These are phyloP conservation scores for Chloromyia formosa DNA, from an alignment of 2,888 invertebrate genomes.

Conservation along the genomic window DNA sequence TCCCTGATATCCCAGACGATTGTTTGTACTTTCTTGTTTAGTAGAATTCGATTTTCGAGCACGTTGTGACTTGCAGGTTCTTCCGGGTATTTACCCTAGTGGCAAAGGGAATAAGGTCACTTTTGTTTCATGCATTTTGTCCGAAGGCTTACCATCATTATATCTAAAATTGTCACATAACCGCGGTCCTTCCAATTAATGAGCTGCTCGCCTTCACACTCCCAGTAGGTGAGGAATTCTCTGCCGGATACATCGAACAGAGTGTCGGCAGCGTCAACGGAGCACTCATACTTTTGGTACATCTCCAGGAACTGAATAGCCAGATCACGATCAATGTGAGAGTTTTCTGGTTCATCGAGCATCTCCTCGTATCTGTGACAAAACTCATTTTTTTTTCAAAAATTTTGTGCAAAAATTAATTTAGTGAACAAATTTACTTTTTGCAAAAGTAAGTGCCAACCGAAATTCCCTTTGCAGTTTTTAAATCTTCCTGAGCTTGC, in stretches of 20 bases:
- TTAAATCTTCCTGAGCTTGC: slow-evolving; percentile 57
- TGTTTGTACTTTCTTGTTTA: slow-evolving; percentile 55
- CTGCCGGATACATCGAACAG: slow-evolving; percentile 74
- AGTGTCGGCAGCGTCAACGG: slow-evolving; percentile 70
- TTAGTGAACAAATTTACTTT: slow-evolving; percentile 51
- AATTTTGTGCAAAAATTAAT: background rate
- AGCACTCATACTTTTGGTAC: slow-evolving; percentile 66
- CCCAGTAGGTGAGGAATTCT: slow-evolving; percentile 71
- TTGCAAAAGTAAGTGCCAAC: slow-evolving; percentile 57
- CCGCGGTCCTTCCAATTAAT: slow-evolving; percentile 80
- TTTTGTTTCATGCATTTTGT: background rate
- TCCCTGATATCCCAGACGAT: slow-evolving; percentile 57
- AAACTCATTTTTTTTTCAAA: background rate
- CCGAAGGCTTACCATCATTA: slow-evolving; percentile 70
- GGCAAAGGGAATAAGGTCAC: background rate
- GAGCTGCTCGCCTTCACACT: slow-evolving; percentile 75
- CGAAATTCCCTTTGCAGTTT: slow-evolving; percentile 57
- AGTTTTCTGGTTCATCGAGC: slow-evolving; percentile 54
- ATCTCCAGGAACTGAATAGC: slow-evolving; percentile 69
- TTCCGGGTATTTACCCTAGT: slow-evolving; percentile 19
- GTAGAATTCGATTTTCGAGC: slow-evolving; percentile 58
- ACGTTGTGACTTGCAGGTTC: slow-evolving; percentile 39
- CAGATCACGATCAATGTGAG: slow-evolving; percentile 61
- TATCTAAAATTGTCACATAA: slow-evolving; percentile 72
- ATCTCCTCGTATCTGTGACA: slow-evolving; percentile 52